A percentile compares a stretch with the other conserved stretches of the same genome.
Evolutionary conservation across 2,888 invertebrate species (phyloP).

Genomic region (Hartigia nigra): DNA sequence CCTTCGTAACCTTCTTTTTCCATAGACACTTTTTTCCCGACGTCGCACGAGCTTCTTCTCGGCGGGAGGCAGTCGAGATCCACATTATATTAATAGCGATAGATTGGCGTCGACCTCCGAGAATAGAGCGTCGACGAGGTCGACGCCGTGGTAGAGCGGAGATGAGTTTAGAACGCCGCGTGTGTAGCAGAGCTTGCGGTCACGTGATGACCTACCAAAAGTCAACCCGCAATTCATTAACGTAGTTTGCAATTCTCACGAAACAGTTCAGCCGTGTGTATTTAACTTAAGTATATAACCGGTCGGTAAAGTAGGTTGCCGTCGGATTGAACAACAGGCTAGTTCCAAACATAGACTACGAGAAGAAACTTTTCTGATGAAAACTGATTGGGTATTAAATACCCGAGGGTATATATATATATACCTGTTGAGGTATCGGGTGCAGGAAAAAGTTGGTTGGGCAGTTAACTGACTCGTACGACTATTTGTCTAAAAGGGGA

Average conservation of each 20-base stretch:
- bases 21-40: not conserved
- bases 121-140: conserved; percentile 4
- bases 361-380: not conserved
- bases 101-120: conserved; percentile 30
- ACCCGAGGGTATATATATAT: too few relatives aligned
- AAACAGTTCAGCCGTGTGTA: not conserved
- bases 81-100: conserved; percentile 47
- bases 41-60: conserved; percentile 24
- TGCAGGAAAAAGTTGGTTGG: not conserved
- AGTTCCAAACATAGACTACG: not conserved
- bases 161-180: not conserved
- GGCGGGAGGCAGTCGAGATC: conserved; percentile 33
- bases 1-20: not conserved
- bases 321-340: not conserved
- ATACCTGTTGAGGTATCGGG: not conserved
- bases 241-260: not conserved
- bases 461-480: not conserved
- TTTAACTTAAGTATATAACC: not conserved
- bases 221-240: not conserved
- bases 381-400: not conserved
- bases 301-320: not conserved
- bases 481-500: not conserved
- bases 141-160: not conserved
- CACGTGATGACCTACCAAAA: not conserved
- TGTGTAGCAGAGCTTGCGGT: not conserved